Percentiles rank a stretch among this genome's conserved stretches.
Conservation (phyloP, 2,113 vertebrate genomes). For the Proterorhinus semilunaris region DNA sequence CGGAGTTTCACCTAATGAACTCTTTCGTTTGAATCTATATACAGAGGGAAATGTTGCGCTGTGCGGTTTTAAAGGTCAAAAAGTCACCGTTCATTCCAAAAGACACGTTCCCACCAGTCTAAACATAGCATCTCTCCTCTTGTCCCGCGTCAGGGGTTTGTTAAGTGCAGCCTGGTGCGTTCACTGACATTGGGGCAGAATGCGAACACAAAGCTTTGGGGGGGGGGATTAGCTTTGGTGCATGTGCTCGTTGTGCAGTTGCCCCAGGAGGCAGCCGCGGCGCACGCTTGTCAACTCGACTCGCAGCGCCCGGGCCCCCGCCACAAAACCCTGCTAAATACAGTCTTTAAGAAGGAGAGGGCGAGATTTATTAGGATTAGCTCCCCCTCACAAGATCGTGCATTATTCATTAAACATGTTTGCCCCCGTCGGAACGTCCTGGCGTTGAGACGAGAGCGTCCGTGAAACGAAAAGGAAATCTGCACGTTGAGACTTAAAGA, state of each 20-base stretch:
- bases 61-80: too few species aligned
- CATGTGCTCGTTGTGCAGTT: slow-evolving; percentile 16
- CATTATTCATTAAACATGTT: slow-evolving; percentile 70
- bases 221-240: slow-evolving; percentile 41
- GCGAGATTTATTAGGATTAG: slow-evolving; percentile 79
- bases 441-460: slow-evolving; percentile 42
- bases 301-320: slow-evolving; percentile 42
- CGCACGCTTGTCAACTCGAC: slow-evolving; percentile 56
- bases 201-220: slow-evolving; percentile 51
- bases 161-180: slow-evolving; percentile 31
- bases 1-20: too few species aligned
- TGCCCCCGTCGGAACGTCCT: slow-evolving; percentile 65
- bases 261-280: slow-evolving; percentile 35
- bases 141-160: slow-evolving; percentile 50
- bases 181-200: slow-evolving; percentile 47
- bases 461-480: slow-evolving; percentile 26
- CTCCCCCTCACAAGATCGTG: slow-evolving; percentile 67
- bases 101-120: neutral
- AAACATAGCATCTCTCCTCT: neutral
- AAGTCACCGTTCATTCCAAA: neutral
- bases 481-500: neutral
- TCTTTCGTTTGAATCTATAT: too few species aligned
- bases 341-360: slow-evolving; percentile 56
- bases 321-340: slow-evolving; percentile 50
- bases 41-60: too few species aligned